These are phyloP conservation scores for Luidia sarsii DNA, from an alignment of 53 echinoderm and acorn worm genomes.

Conservation along the genomic window DNA sequence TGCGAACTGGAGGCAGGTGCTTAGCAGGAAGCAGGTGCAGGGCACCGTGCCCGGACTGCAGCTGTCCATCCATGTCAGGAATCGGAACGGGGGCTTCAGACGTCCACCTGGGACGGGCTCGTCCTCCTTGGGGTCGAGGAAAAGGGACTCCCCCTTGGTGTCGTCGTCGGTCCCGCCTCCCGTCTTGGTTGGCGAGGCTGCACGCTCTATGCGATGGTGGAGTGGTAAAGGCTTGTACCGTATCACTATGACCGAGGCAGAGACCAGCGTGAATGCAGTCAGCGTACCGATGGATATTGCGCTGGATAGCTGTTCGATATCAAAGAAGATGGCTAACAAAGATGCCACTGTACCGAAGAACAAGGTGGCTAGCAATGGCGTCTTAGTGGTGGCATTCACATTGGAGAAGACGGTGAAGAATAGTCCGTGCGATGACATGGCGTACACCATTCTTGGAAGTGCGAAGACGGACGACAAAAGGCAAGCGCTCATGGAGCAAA, in stretches of 20 bases:
- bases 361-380: slow-evolving; percentile 62
- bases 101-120: slow-evolving; percentile 7
- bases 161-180: not conserved
- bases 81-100: slow-evolving; percentile 8
- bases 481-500: slow-evolving; percentile 56
- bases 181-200: not conserved
- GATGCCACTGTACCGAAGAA: slow-evolving; percentile 52
- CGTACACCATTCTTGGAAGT: slow-evolving; percentile 67
- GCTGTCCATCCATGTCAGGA: slow-evolving; percentile 19
- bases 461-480: slow-evolving; percentile 47
- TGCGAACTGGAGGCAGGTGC: slow-evolving; percentile 26
- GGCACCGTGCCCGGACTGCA: slow-evolving; percentile 61
- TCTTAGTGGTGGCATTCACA: slow-evolving; percentile 55
- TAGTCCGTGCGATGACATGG: slow-evolving; percentile 71
- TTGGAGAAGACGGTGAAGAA: slow-evolving; percentile 48
- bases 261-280: slow-evolving; percentile 61
- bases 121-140: not conserved
- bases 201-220: not conserved
- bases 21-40: slow-evolving; percentile 26
- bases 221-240: slow-evolving; percentile 55
- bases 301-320: slow-evolving; percentile 34
- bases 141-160: no score
- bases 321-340: slow-evolving; percentile 45
- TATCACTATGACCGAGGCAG: slow-evolving; percentile 55
- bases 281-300: slow-evolving; percentile 80